Evolutionary conservation across 2,113 vertebrate genomes (phyloP).

Genomic region (Crocuta crocuta): DNA sequence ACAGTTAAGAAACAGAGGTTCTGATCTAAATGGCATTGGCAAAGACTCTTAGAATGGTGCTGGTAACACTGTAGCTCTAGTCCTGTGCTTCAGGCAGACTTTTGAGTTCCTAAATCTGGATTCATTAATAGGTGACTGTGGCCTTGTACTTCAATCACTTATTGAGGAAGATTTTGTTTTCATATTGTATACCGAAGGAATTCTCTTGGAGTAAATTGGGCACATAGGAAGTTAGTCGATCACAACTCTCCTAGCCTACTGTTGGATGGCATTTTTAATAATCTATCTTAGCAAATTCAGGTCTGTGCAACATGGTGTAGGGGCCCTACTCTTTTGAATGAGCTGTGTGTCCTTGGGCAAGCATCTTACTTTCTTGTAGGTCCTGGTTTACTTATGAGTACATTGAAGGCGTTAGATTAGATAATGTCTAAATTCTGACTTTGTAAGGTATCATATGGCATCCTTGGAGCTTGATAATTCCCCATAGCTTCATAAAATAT

Average conservation of each 20-base stretch:
- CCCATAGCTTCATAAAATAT: neutral
- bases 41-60: constrained; percentile 47
- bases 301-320: neutral
- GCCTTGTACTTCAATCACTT: constrained; percentile 42
- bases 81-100: constrained; percentile 49
- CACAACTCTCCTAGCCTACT: neutral
- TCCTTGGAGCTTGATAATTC: neutral
- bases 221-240: neutral
- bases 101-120: constrained; percentile 42
- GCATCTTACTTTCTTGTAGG: neutral
- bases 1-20: constrained; percentile 65
- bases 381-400: neutral
- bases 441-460: neutral
- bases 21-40: constrained; percentile 56
- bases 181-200: neutral
- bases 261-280: constrained; percentile 2
- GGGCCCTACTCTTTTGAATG: neutral
- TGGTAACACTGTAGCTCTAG: neutral
- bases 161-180: neutral
- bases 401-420: neutral
- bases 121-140: constrained; percentile 41
- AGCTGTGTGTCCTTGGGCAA: neutral
- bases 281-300: neutral
- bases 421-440: neutral
- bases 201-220: neutral